These are phyloP conservation scores for Cryptotermes secundus DNA, from an alignment of 1,140 invertebrate genomes.

Conservation along the genomic window DNA sequence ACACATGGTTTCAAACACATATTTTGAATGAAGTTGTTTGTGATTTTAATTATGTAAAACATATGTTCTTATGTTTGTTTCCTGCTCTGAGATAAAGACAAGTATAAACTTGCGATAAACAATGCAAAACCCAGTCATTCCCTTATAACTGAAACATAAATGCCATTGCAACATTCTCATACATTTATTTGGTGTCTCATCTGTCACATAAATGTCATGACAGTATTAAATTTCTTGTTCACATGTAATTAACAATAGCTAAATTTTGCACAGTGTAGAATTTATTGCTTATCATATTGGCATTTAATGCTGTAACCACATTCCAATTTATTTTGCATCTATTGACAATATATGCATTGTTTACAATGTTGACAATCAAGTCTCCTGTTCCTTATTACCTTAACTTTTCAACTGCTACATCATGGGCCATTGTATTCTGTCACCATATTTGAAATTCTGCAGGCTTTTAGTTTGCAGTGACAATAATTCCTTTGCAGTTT, in stretches of 20 bases:
- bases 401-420: background rate
- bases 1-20: background rate
- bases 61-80: too few species aligned
- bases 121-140: too few species aligned
- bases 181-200: too few species aligned
- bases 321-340: background rate
- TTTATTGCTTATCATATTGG: background rate
- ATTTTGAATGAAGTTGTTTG: background rate
- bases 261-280: background rate
- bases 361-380: background rate
- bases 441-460: background rate
- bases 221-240: too few species aligned
- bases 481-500: too few species aligned
- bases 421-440: background rate
- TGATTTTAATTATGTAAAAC: too few species aligned
- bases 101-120: too few species aligned
- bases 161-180: too few species aligned
- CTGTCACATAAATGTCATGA: too few species aligned
- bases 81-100: too few species aligned
- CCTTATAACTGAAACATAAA: too few species aligned
- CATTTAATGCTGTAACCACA: background rate
- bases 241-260: too few species aligned
- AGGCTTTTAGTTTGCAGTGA: background rate
- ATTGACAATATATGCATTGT: background rate
- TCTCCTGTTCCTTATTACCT: background rate